Base-by-base conservation (phyloP, 2,888 invertebrate genomes). In the Amblyjoppa proteus region DNA sequence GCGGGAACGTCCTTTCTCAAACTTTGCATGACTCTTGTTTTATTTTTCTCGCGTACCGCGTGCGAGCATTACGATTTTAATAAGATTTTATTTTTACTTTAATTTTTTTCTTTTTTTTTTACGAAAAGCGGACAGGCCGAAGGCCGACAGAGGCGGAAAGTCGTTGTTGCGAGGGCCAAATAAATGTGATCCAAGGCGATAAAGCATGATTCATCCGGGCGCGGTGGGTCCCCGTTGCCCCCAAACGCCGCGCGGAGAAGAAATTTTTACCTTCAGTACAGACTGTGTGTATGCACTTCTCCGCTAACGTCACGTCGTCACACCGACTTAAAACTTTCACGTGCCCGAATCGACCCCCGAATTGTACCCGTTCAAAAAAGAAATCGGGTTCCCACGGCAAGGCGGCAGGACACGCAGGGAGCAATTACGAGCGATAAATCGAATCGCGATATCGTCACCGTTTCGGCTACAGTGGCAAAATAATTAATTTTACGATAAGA, bases 351-450 rank as follows among this genome's bases (percentile, higher is more conserved):
- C 53, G 68, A 28, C 56, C 77, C 56, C 77, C 41, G 77, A 41
- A 68, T 53, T 53, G 76, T 68, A 3, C 53, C 16, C 76, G 28
- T 58, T 38, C 68, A 58, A 61, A 58, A 80, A 84, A 74, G 74
- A 70, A 80, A 76, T 41, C 70, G 53, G 13, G 74, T 45, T 4
- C 38, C 53, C 34, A 25, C 38, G n/a, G n/a, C 64, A 41, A 25
- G n/a, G 41, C 25, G 53, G 56, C 73, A 56, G 56, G 66, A 20
- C 28, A 74, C 13, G 68, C 71, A 51, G 49, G 58, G 58, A 45
- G 79, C 68, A 79, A 83, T 83, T 83, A 83, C 75, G 73, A 64
- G 69, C 79, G 61, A 83, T 83, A 83, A 83, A 83, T 83, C 75
- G 79, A 31, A 51, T 51, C 31, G 75, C 20, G 45, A 75, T 79